Conservation (phyloP, 2,797 vertebrate species). For the Dromococcyx pavoninus region DNA sequence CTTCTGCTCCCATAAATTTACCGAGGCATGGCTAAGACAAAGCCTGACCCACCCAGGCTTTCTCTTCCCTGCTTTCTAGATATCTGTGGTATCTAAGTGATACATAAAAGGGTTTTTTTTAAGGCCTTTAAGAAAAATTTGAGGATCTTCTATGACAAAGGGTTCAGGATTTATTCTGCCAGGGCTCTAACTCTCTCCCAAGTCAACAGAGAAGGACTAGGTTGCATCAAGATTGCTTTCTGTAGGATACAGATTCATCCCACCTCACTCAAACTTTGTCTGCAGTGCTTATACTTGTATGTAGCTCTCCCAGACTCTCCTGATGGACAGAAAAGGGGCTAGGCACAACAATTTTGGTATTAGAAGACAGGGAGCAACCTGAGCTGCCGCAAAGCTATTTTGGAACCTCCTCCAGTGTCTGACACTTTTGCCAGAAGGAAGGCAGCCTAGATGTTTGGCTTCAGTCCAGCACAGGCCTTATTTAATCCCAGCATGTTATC, state of each 20-base stretch:
- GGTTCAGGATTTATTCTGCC: background rate
- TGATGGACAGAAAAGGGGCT: background rate
- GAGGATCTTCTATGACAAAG: background rate
- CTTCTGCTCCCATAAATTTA: background rate
- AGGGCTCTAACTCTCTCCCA: background rate
- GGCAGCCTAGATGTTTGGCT: background rate
- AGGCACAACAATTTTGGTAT: background rate
- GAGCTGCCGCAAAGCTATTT: background rate
- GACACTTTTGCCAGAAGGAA: background rate
- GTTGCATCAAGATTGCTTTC: background rate
- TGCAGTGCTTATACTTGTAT: background rate
- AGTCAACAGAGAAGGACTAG: background rate
- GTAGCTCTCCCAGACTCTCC: background rate
- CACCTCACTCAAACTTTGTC: background rate
- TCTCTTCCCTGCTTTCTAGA: background rate
- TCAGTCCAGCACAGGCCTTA: background rate
- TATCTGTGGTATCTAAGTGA: background rate
- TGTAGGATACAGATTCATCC: background rate
- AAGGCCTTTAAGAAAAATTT: background rate
- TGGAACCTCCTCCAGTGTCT: background rate
- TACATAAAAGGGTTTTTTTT: background rate
- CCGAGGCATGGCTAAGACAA: background rate
- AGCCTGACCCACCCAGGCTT: background rate
- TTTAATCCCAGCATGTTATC: accelerated
- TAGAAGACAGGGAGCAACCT: background rate